These are phyloP conservation scores for Galeruca laticollis DNA, from an alignment of 2,888 invertebrate species.

Conservation along the genomic window DNA sequence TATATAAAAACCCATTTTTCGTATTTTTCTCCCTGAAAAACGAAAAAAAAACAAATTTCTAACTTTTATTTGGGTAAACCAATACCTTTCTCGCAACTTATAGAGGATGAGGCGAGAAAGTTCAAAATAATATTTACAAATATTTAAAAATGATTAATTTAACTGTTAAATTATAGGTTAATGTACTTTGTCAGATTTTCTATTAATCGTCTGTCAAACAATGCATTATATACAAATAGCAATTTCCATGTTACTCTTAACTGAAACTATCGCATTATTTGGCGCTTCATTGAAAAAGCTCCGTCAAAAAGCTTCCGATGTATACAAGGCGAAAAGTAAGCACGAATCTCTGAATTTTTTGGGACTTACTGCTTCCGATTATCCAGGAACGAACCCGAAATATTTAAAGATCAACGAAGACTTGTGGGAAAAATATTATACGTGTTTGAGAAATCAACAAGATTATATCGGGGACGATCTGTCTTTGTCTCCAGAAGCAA, in stretches of 20 bases:
- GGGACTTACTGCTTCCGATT: slow-evolving; percentile 64
- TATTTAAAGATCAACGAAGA: slow-evolving; percentile 62
- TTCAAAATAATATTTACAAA: no score
- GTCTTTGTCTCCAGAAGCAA: slow-evolving; percentile 62
- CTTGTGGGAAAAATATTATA: slow-evolving; percentile 71
- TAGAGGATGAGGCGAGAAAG: no score
- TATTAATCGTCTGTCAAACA: not conserved
- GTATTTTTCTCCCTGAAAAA: no score
- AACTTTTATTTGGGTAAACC: no score
- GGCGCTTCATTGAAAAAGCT: slow-evolving; percentile 53
- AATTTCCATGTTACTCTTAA: slow-evolving; percentile 14
- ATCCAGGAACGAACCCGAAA: slow-evolving; percentile 66
- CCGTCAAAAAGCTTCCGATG: slow-evolving; percentile 60
- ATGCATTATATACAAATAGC: not conserved
- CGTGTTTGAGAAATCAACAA: slow-evolving; percentile 65
- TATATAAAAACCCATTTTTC: no score
- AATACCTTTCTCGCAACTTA: no score
- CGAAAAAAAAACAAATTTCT: no score
- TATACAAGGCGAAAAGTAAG: slow-evolving; percentile 61
- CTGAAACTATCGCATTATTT: slow-evolving; percentile 40
- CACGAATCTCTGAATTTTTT: slow-evolving; percentile 62
- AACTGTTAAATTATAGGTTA: no score
- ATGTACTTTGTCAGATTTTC: not conserved
- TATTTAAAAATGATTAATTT: no score
- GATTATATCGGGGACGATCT: slow-evolving; percentile 61